These are phyloP conservation scores for Nasua narica DNA, from an alignment of 2,797 vertebrate genomes.

Conservation along the genomic window DNA sequence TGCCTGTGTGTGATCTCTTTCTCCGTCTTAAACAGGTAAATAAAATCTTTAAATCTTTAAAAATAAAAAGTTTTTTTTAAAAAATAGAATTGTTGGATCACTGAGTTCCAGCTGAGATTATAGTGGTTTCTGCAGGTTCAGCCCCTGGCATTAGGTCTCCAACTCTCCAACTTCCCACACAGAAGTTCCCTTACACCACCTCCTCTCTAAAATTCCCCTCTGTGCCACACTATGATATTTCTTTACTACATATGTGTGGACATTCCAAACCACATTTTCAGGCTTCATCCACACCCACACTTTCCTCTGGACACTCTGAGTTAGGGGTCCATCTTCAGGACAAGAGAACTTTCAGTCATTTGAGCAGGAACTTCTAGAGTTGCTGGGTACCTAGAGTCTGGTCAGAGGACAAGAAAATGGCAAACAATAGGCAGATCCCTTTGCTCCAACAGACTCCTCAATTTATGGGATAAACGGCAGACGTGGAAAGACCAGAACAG, in stretches of 20 bases:
- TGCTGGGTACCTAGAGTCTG: neutral
- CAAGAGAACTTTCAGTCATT: neutral
- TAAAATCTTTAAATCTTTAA: too few species aligned
- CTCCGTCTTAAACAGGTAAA: too few species aligned
- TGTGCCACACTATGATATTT: neutral
- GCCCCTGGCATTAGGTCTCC: neutral
- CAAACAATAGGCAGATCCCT: neutral
- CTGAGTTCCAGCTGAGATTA: neutral
- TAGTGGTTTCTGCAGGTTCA: neutral
- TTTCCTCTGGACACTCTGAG: neutral
- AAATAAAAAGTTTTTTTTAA: too few species aligned
- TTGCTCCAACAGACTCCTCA: neutral
- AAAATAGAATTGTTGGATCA: neutral
- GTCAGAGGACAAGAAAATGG: neutral
- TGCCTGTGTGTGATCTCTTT: too few species aligned
- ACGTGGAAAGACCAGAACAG: neutral
- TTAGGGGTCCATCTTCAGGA: neutral
- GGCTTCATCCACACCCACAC: fast-evolving
- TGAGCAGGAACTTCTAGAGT: neutral
- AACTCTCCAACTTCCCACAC: neutral
- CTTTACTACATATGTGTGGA: neutral
- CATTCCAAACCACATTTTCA: neutral
- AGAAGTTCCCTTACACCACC: neutral
- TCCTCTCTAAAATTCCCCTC: neutral
- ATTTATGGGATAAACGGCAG: neutral